phyloP scores from a whole-genome alignment of 2,888 invertebrate species.

The Prenolepis imparis region DNA sequence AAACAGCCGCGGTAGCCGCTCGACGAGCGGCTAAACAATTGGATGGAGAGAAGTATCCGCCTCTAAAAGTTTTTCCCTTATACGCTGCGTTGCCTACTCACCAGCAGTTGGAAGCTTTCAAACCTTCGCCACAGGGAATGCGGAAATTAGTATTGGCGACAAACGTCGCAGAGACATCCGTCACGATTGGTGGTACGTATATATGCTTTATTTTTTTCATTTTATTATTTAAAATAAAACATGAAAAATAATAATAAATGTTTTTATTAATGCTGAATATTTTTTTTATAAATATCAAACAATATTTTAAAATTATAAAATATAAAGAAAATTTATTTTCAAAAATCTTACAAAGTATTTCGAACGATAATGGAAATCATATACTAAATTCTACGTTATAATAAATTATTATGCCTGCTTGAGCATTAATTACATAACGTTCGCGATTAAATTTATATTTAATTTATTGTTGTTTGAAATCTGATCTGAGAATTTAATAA shows the following conservation, averaged over 20 bases:
- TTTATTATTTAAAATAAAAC: neutral
- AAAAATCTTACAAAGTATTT: neutral
- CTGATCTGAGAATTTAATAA: conserved; percentile 16
- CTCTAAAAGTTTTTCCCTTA: conserved; percentile 93
- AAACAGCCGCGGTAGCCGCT: conserved; percentile 92
- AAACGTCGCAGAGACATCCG: conserved; percentile 99
- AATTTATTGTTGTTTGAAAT: neutral
- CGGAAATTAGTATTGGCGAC: conserved; percentile 98
- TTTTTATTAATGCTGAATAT: neutral
- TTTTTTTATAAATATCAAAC: conserved; percentile 9
- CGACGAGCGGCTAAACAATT: conserved; percentile 91
- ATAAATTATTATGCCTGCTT: neutral
- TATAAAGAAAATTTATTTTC: conserved; percentile 23
- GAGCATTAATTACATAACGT: neutral
- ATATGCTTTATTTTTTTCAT: neutral
- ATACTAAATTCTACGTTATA: conserved; percentile 4
- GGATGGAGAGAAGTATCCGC: conserved; percentile 88
- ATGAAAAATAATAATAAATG: neutral
- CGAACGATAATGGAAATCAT: neutral
- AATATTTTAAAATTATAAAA: conserved; percentile 13
- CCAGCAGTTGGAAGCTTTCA: conserved; percentile 96
- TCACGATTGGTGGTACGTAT: conserved; percentile 93
- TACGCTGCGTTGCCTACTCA: conserved; percentile 96
- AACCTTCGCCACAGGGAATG: conserved; percentile 90
- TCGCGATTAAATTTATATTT: neutral